These are phyloP conservation scores for Morinoia aosen DNA, from an alignment of 2,888 invertebrate genomes.

Conservation along the genomic window DNA sequence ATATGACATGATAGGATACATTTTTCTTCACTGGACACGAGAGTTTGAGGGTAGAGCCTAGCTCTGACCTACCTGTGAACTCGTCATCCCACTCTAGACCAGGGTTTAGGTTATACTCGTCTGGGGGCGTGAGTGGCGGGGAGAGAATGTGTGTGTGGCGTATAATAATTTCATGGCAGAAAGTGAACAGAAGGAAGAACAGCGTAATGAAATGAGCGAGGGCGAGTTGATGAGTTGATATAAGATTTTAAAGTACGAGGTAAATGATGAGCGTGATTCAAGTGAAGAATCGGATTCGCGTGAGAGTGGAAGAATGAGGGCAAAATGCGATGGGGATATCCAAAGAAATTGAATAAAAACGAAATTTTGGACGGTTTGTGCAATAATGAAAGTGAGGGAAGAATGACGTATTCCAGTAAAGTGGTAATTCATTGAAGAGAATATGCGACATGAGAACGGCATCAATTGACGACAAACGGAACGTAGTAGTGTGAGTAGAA, in stretches of 20 bases:
- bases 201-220: background rate
- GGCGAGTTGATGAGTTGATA: too few species aligned
- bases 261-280: background rate
- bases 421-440: background rate
- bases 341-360: background rate
- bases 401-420: background rate
- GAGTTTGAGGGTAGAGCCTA: conserved; percentile 16
- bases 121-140: conserved; percentile 73
- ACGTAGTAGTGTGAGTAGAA: background rate
- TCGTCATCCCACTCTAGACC: conserved; percentile 99
- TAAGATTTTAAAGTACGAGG: background rate
- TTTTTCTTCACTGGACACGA: background rate
- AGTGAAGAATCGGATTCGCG: background rate
- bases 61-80: conserved; percentile 93
- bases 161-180: background rate
- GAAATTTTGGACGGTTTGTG: background rate
- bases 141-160: conserved; percentile 40
- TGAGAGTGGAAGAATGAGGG: background rate
- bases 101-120: conserved; percentile 99
- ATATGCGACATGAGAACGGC: background rate
- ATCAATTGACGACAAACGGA: background rate
- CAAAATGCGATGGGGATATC: background rate
- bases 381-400: background rate
- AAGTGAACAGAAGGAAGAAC: background rate
- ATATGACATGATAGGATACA: background rate